Conservation (phyloP, 37 sponge, comb jelly and placozoan genomes). For the Diacarnus erythraeanus region DNA sequence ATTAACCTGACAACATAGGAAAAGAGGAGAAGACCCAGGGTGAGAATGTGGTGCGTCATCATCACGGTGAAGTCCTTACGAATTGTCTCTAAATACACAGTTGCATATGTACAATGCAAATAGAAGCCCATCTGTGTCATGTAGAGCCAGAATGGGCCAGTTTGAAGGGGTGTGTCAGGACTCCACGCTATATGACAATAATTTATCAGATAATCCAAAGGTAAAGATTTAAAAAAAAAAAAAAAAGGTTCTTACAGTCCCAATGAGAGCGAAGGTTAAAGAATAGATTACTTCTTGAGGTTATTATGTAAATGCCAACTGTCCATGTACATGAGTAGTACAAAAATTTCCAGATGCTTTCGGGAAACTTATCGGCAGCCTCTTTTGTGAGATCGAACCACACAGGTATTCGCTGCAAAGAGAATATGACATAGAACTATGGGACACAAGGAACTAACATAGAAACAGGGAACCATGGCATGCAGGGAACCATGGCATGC, state of each 20-base stretch:
- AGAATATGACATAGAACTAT: neutral
- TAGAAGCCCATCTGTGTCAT: constrained; percentile 70
- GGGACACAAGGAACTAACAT: neutral
- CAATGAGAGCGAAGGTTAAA: constrained; percentile 53
- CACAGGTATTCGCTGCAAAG: constrained; percentile 52
- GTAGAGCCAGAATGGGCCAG: constrained; percentile 53
- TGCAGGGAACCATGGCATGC: neutral
- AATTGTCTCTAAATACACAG: constrained; percentile 60
- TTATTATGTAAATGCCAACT: constrained; percentile 25
- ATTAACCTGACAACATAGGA: constrained; percentile 14
- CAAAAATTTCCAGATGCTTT: constrained; percentile 60
- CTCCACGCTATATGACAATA: constrained; percentile 31
- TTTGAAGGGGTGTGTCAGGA: constrained; percentile 2
- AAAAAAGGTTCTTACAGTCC: constrained; percentile 31
- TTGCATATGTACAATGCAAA: constrained; percentile 55
- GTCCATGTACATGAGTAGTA: constrained; percentile 52
- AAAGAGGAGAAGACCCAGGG: constrained; percentile 40
- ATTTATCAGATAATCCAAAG: neutral
- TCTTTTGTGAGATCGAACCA: constrained; percentile 47
- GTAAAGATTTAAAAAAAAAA: neutral
- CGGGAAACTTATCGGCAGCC: constrained; percentile 54
- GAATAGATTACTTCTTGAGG: constrained; percentile 24
- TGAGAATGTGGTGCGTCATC: constrained; percentile 74
- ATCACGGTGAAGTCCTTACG: constrained; percentile 72
- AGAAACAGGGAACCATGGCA: constrained; percentile 7